Evolutionary conservation across 2,888 invertebrate species (phyloP).

Genomic region (Phania funesta): DNA sequence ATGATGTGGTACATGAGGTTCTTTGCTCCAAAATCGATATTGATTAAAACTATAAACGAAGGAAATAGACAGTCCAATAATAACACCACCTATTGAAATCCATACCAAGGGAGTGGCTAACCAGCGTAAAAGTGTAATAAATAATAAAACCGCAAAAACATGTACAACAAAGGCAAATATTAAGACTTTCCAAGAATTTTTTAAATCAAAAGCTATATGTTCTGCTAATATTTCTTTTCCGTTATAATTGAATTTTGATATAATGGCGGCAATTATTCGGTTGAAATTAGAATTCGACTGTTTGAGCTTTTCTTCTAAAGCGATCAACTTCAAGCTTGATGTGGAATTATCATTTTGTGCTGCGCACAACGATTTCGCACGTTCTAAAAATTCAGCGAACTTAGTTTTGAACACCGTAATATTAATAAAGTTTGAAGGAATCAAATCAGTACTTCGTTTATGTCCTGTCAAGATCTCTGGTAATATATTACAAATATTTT

Average conservation of each 20-base stretch:
- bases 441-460: conserved; percentile 65
- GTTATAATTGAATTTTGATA: conserved; percentile 80
- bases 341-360: conserved; percentile 39
- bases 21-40: conserved; percentile 82
- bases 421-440: conserved; percentile 2
- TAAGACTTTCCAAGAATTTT: conserved; percentile 86
- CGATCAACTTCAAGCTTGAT: conserved; percentile 47
- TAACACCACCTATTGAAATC: conserved; percentile 88
- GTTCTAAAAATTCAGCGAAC: conserved; percentile 68
- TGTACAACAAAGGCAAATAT: conserved; percentile 85
- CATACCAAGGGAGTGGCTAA: conserved; percentile 93
- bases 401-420: conserved; percentile 54
- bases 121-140: conserved; percentile 94
- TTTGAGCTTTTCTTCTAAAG: conserved; percentile 79
- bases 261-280: conserved; percentile 80
- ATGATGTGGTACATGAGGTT: conserved; percentile 80
- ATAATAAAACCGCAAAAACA: conserved; percentile 88
- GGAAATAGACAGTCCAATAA: conserved; percentile 86
- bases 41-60: conserved; percentile 83
- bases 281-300: conserved; percentile 80
- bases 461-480: conserved; percentile 72
- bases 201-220: conserved; percentile 89
- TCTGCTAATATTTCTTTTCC: conserved; percentile 83
- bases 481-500: conserved; percentile 75
- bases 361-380: conserved; percentile 65